Percentiles rank a stretch among this genome's conserved stretches.
Evolutionary conservation across 2,113 vertebrate genomes (phyloP).

Genomic region (Miniopterus natalensis): DNA sequence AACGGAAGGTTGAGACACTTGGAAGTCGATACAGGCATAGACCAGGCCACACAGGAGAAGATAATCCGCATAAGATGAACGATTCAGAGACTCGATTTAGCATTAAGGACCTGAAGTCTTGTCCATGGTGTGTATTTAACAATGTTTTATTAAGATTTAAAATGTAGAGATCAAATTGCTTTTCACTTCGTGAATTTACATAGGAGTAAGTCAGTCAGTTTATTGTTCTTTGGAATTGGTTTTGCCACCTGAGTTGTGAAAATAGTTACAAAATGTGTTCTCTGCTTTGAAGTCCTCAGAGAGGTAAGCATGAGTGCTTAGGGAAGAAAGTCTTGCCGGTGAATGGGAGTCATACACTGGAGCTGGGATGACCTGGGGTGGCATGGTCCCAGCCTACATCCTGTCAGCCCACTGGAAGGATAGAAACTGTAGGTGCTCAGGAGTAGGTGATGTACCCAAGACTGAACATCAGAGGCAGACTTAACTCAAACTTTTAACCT

Average conservation of each 20-base stretch:
- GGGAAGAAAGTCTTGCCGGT: neutral
- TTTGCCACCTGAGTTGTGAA: neutral
- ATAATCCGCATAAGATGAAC: neutral
- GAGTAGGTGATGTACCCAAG: neutral
- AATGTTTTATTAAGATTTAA: neutral
- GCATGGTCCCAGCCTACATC: neutral
- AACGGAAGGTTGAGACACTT: neutral
- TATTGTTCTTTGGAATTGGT: conserved; percentile 1
- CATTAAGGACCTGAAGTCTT: neutral
- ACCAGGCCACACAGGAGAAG: neutral
- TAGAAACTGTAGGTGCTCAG: neutral
- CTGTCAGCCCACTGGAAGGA: neutral
- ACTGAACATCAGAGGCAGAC: neutral
- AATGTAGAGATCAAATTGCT: conserved; percentile 9
- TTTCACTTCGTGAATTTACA: neutral
- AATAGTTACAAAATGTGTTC: neutral
- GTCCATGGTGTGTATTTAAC: neutral
- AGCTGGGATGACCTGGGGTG: neutral
- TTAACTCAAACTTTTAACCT: neutral
- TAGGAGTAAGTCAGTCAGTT: neutral
- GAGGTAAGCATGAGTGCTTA: neutral
- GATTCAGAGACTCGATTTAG: neutral
- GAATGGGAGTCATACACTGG: fast-evolving
- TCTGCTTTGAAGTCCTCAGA: neutral
- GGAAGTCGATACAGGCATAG: neutral